Conservation (phyloP, 2,888 invertebrate species). For the Trichogramma evanescens region DNA sequence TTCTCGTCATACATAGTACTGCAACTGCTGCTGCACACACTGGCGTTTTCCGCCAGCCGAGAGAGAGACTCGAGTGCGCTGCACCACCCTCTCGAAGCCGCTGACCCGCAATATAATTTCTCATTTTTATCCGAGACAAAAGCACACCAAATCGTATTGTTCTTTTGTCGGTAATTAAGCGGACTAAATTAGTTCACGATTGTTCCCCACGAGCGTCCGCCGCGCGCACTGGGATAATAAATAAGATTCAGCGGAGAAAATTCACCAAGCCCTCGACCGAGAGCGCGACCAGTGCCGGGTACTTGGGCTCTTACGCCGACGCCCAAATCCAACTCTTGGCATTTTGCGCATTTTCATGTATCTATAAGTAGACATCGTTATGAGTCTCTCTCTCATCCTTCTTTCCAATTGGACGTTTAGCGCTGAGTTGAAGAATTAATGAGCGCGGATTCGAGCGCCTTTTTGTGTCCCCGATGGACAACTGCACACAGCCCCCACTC, state of each 20-base stretch:
- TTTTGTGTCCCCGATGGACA: slow-evolving; percentile 20
- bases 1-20: no score
- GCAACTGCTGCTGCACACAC: no score
- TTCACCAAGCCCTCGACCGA: slow-evolving; percentile 16
- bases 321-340: no score
- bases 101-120: slow-evolving; percentile 44
- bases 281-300: no score
- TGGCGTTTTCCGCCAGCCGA: not conserved
- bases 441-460: slow-evolving; percentile 27
- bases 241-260: slow-evolving; percentile 46
- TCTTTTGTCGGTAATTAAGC: slow-evolving; percentile 46
- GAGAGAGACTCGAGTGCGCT: not conserved
- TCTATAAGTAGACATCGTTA: no score
- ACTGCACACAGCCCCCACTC: slow-evolving; percentile 3
- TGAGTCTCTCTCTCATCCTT: slow-evolving; percentile 6
- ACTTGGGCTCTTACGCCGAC: no score
- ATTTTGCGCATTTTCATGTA: no score
- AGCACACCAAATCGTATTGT: slow-evolving; percentile 46
- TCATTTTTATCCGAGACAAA: slow-evolving; percentile 46
- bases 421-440: slow-evolving; percentile 34
- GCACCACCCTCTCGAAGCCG: slow-evolving; percentile 24
- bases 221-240: slow-evolving; percentile 21
- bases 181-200: slow-evolving; percentile 45
- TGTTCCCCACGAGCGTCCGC: slow-evolving; percentile 29
- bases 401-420: slow-evolving; percentile 21